Evolutionary conservation across 1,140 invertebrate species (phyloP).

Genomic region (Bombyx mandarina): DNA sequence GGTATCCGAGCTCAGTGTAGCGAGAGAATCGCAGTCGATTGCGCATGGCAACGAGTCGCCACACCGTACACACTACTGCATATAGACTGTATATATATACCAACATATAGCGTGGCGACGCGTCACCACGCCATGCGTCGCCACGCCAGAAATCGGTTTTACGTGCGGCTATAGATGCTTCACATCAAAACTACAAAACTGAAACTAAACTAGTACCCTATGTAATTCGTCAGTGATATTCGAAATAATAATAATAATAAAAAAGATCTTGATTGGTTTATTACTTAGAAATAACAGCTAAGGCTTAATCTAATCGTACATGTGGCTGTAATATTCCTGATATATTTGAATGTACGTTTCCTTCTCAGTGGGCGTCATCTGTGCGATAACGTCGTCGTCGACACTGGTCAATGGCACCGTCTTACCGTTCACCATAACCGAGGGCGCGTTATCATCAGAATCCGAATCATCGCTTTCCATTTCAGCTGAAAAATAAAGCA

Average conservation of each 20-base stretch:
- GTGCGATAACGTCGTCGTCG: conserved; percentile 84
- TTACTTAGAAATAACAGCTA: not conserved
- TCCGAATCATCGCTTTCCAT: conserved; percentile 87
- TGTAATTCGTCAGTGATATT: no score
- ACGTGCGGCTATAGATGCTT: no score
- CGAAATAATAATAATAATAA: no score
- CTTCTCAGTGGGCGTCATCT: conserved; percentile 94
- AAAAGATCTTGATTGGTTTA: not conserved
- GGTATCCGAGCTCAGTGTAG: no score
- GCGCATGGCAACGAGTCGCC: no score
- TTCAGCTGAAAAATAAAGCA: conserved; percentile 69
- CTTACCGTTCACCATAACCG: conserved; percentile 85
- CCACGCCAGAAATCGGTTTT: no score
- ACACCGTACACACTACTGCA: no score
- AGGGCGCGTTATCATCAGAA: conserved; percentile 87
- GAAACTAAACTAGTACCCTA: not conserved
- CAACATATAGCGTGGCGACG: no score
- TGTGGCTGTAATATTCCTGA: conserved; percentile 92
- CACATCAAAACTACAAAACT: not conserved
- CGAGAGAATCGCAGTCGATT: no score
- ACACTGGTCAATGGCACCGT: conserved; percentile 80
- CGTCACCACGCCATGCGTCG: no score
- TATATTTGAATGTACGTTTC: conserved; percentile 94
- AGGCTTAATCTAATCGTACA: conserved; percentile 72
- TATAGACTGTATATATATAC: no score